These are phyloP conservation scores for Pseudolaguvia tuberculata DNA, from an alignment of 2,113 vertebrate species.

Conservation along the genomic window DNA sequence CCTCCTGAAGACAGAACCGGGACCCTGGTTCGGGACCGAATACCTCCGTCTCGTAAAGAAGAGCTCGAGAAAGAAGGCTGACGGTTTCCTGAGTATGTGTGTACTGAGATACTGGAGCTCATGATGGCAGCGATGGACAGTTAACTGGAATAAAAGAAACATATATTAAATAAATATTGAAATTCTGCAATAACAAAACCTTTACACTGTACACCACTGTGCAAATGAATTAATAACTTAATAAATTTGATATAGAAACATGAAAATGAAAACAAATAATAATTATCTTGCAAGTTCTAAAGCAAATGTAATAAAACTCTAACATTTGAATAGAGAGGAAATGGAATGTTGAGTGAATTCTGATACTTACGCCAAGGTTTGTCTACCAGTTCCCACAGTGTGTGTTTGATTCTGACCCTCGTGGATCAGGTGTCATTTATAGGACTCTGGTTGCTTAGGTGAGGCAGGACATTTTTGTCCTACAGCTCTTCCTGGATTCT, in stretches of 20 bases:
- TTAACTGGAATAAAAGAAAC: not conserved
- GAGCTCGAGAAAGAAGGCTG: constrained; percentile 66
- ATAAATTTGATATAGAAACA: not conserved
- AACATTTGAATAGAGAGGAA: not conserved
- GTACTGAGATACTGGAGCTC: constrained; percentile 61
- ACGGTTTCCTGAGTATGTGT: constrained; percentile 55
- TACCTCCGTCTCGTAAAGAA: constrained; percentile 60
- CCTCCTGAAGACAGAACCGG: constrained; percentile 45
- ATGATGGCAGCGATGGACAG: constrained; percentile 54
- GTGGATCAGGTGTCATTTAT: constrained; percentile 37
- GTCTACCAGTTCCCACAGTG: constrained; percentile 19
- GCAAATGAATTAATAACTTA: not conserved
- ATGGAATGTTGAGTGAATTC: not conserved
- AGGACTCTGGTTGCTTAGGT: constrained; percentile 54
- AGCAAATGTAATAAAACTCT: not conserved
- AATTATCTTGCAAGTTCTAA: too few relatives aligned
- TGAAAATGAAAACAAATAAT: not conserved
- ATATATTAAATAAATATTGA: not conserved
- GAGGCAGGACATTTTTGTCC: constrained; percentile 47
- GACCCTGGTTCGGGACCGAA: constrained; percentile 58
- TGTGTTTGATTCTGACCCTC: constrained; percentile 27
- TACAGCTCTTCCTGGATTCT: constrained; percentile 17
- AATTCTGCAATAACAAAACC: not conserved
- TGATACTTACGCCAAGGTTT: constrained; percentile 52
- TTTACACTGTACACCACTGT: not conserved